Evolutionary conservation across 1,140 invertebrate genomes (phyloP), one percentile per base, ranked within the genome.

Genomic region (Drosophila arizonae): DNA sequence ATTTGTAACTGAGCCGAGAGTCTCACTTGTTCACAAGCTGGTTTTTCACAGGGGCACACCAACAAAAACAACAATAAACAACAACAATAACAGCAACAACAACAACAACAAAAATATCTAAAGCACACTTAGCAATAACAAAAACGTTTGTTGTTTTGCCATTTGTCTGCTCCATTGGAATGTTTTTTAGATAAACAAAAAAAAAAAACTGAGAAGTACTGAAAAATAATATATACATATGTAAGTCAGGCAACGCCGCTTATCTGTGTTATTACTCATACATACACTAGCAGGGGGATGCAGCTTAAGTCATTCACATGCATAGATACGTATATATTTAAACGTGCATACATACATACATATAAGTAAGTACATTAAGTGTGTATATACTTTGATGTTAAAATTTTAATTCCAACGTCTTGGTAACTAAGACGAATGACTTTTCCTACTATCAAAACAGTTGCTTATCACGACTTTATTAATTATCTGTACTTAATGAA

Each of bases 61-160:
- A 69, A 17, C 17, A 72, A 52, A 39, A 73, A 51, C 26, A 62
- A 72, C 66, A 78, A 36, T 9, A 36, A 78, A 26, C 55, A 76
- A 61, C 11, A 70, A 79, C 33, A 33, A 33, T 33, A 46, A 45
- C 33, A 43, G 45, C 28, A 57, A 43, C 45, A 64, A 43, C 52
- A 57, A 1, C 17, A 17, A 17, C 17, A 17, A 1, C 17, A 17
- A 17, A 0, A 17, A 17, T 54, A 63, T 51, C 43, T 15, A 51
- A 5, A 39, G 54, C 21, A 63, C 36, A 65, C 52, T 48, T 39
- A 66, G 67, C 60, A 65, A 75, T 61, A 75, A 72, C 30, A 70
- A 63, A 61, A 75, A 56, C 69, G 72, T 81, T 86, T 86, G 80
- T 72, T 86, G 71, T 78, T 81, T 81, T 81, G 76, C 72, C 80